Evolutionary conservation across 2,888 invertebrate genomes (phyloP).

Genomic region (Tipula lateralis): DNA sequence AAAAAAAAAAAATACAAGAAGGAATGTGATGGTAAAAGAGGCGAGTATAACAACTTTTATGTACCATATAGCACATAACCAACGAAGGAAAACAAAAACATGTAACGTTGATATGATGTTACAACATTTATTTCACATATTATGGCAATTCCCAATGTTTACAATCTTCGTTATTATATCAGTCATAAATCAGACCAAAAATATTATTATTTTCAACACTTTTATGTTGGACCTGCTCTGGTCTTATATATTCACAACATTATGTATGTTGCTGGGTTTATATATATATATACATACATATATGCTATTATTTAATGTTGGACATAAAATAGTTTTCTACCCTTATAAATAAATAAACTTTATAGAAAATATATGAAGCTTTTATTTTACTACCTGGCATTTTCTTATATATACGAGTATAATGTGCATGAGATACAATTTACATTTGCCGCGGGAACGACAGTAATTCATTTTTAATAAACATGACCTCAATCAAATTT

Average conservation of each 20-base stretch:
- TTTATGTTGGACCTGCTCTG: background rate
- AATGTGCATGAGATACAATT: background rate
- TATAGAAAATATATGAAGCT: background rate
- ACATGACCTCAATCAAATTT: slow-evolving; percentile 19
- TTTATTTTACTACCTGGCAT: background rate
- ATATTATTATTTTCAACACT: background rate
- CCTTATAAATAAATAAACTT: background rate
- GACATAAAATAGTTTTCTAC: slow-evolving; percentile 11
- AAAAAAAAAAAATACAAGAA: background rate
- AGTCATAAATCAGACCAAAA: background rate
- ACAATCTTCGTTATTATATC: background rate
- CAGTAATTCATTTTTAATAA: slow-evolving; percentile 19
- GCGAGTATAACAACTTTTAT: background rate
- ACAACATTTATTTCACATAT: background rate
- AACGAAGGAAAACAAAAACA: background rate
- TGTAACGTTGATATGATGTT: background rate
- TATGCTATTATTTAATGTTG: background rate
- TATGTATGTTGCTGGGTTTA: too few species aligned
- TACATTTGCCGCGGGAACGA: slow-evolving; percentile 6
- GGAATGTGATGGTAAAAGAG: background rate
- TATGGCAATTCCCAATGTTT: background rate
- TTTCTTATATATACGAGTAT: background rate
- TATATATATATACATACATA: too few species aligned
- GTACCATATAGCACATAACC: background rate
- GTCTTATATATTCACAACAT: background rate